Conservation (phyloP, 2,888 invertebrate species). For the Platycheirus albimanus region DNA sequence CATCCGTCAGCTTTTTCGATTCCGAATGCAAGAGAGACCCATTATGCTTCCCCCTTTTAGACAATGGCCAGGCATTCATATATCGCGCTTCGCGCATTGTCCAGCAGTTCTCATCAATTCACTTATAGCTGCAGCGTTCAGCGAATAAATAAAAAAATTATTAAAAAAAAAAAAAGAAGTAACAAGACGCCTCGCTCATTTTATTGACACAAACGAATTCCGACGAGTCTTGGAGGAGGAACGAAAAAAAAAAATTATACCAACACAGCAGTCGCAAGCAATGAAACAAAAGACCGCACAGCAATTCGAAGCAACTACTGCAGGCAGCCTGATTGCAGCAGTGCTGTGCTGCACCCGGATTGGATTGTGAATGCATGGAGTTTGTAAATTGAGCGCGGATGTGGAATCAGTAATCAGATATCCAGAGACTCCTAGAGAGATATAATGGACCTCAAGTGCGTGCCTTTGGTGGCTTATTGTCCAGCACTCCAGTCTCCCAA, state of each 20-base stretch:
- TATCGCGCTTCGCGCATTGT: constrained; percentile 29
- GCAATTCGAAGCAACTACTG: no score
- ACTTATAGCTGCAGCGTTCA: constrained; percentile 8
- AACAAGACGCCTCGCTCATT: constrained; percentile 52
- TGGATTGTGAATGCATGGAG: background rate
- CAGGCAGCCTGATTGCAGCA: no score
- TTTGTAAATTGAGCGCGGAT: constrained; percentile 39
- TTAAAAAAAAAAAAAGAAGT: constrained; percentile 20
- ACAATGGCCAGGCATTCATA: constrained; percentile 52
- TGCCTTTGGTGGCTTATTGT: constrained; percentile 55
- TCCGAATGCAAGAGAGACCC: constrained; percentile 34
- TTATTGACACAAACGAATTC: constrained; percentile 55
- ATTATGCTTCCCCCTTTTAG: constrained; percentile 28
- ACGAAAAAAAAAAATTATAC: background rate
- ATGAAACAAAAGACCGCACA: constrained; percentile 13
- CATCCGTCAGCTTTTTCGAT: background rate
- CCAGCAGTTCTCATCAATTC: constrained; percentile 35
- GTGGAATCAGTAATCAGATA: constrained; percentile 37
- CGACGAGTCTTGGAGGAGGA: constrained; percentile 17
- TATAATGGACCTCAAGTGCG: constrained; percentile 59
- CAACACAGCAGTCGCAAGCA: no score
- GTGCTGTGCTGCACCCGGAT: constrained; percentile 11
- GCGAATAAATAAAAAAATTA: no score
- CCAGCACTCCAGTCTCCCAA: no score
- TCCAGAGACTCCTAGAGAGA: constrained; percentile 12